phyloP scores from a whole-genome alignment of 2,888 invertebrate genomes.

The Phortica okadai region DNA sequence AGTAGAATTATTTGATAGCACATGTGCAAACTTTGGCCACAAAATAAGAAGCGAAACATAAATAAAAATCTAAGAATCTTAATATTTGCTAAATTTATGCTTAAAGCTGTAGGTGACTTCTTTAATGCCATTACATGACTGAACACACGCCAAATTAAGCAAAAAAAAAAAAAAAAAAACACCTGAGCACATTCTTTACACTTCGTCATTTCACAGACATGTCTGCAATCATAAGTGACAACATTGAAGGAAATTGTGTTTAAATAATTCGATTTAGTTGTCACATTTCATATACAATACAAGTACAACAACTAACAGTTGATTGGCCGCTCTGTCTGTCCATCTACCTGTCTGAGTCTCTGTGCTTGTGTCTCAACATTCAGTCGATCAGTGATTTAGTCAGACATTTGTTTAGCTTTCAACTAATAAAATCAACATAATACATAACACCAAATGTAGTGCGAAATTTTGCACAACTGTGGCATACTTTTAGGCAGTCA shows the following conservation, averaged over 20 bases:
- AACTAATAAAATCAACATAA: neutral
- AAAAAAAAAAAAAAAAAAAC: too few relatives aligned
- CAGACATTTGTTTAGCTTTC: neutral
- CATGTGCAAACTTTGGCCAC: too few relatives aligned
- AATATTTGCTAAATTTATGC: too few relatives aligned
- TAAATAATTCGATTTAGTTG: neutral
- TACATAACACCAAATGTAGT: neutral
- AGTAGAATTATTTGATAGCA: too few relatives aligned
- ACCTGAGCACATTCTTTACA: too few relatives aligned
- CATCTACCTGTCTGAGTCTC: neutral
- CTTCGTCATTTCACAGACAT: neutral
- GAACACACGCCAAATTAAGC: too few relatives aligned
- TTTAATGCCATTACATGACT: too few relatives aligned
- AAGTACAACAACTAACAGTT: neutral
- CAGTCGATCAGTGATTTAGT: neutral
- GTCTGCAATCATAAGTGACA: too few relatives aligned
- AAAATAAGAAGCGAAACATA: too few relatives aligned
- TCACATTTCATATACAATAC: neutral
- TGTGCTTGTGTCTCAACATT: neutral
- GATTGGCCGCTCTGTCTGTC: neutral
- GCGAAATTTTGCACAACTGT: too few relatives aligned
- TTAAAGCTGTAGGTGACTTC: too few relatives aligned
- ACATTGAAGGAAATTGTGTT: neutral
- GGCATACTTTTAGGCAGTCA: neutral
- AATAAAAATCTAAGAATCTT: too few relatives aligned